Conservation (phyloP, 1,140 invertebrate genomes). For the Calycopis cecrops region DNA sequence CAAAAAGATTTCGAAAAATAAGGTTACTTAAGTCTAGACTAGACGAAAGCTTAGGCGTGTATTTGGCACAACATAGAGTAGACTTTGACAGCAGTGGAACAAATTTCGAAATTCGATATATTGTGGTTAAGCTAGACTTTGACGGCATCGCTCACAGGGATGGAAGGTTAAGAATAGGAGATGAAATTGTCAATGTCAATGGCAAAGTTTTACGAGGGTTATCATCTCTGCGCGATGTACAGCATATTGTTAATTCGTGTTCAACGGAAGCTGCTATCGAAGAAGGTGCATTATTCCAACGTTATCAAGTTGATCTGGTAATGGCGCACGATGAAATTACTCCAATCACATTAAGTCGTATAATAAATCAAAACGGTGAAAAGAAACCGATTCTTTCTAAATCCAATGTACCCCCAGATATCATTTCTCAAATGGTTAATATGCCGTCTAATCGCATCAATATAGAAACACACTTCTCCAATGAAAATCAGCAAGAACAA, state of each 20-base stretch:
- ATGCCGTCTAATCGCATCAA: conserved; percentile 56
- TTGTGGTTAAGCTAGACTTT: conserved; percentile 87
- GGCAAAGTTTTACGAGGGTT: conserved; percentile 86
- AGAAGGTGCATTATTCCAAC: conserved; percentile 64
- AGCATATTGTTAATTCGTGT: conserved; percentile 74
- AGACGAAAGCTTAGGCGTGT: conserved; percentile 82
- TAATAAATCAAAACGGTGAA: conserved; percentile 53
- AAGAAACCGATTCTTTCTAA: conserved; percentile 31
- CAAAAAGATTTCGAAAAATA: conserved; percentile 75
- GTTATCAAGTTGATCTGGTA: conserved; percentile 78
- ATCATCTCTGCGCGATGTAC: conserved; percentile 79
- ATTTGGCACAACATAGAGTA: conserved; percentile 79
- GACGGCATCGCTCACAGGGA: conserved; percentile 89
- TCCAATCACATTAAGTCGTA: conserved; percentile 60
- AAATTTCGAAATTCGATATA: conserved; percentile 82
- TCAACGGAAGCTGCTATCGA: conserved; percentile 63
- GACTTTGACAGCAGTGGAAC: conserved; percentile 67
- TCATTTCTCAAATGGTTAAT: conserved; percentile 64
- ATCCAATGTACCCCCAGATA: conserved; percentile 58
- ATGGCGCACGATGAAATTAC: conserved; percentile 77
- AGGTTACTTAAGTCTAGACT: conserved; percentile 77
- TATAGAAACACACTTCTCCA: conserved; percentile 64
- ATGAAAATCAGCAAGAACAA: conserved; percentile 44
- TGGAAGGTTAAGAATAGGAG: conserved; percentile 85
- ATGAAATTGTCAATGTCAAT: conserved; percentile 92